phyloP scores from a whole-genome alignment of 2,888 invertebrate genomes.

The Catotricha subobsoleta region DNA sequence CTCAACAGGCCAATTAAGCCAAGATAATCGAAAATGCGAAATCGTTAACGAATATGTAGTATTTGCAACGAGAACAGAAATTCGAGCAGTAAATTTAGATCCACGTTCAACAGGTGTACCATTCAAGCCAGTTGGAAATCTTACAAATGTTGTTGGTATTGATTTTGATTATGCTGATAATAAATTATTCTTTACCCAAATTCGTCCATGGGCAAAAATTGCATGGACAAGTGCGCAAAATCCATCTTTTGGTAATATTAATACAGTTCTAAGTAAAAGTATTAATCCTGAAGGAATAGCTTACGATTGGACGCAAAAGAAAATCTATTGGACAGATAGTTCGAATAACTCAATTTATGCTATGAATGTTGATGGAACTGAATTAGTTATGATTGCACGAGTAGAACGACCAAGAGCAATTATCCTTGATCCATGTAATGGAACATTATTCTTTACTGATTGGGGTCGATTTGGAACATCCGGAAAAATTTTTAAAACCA shows the following conservation, averaged over 20 bases:
- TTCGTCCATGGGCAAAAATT: constrained; percentile 76
- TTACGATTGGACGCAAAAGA: constrained; percentile 95
- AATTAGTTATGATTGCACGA: constrained; percentile 77
- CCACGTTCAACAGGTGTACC: constrained; percentile 65
- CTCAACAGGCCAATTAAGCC: constrained; percentile 61
- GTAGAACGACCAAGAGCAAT: constrained; percentile 89
- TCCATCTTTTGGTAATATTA: constrained; percentile 43
- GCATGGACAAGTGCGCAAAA: constrained; percentile 59
- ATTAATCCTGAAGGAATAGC: constrained; percentile 89
- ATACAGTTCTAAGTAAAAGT: constrained; percentile 53
- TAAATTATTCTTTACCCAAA: constrained; percentile 81
- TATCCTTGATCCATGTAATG: constrained; percentile 92
- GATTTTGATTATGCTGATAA: constrained; percentile 87
- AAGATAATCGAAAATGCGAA: constrained; percentile 54
- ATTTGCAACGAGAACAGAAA: constrained; percentile 86
- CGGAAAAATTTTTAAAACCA: constrained; percentile 84
- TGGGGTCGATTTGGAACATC: constrained; percentile 88
- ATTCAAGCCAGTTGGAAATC: constrained; percentile 64
- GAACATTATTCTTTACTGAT: constrained; percentile 87
- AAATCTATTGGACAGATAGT: constrained; percentile 95
- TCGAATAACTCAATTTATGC: constrained; percentile 87
- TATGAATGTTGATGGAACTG: constrained; percentile 76
- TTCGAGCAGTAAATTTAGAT: constrained; percentile 77
- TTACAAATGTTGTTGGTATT: constrained; percentile 85
- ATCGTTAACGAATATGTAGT: constrained; percentile 77